Evolutionary conservation across 2,888 invertebrate species (phyloP).

Genomic region (Anaspis maculata): DNA sequence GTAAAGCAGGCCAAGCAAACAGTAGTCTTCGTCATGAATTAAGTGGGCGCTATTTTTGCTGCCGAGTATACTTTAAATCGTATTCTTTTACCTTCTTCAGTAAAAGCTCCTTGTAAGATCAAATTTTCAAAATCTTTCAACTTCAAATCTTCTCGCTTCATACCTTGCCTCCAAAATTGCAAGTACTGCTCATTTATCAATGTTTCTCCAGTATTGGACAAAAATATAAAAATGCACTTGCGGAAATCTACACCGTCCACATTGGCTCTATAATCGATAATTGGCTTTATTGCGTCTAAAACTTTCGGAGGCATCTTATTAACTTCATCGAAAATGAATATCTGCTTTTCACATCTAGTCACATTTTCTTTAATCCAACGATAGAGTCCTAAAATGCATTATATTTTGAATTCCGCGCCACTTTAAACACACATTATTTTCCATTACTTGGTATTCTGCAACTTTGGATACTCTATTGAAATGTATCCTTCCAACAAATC

Average conservation of each 20-base stretch:
- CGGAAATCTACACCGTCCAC: slow-evolving; percentile 67
- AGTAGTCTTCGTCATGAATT: too few species aligned
- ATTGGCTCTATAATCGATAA: slow-evolving; percentile 74
- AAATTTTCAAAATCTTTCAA: slow-evolving; percentile 66
- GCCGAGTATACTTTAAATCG: too few species aligned
- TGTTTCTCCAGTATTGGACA: slow-evolving; percentile 84
- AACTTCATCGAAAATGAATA: slow-evolving; percentile 97
- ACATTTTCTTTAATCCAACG: slow-evolving; percentile 56
- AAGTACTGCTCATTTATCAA: slow-evolving; percentile 57
- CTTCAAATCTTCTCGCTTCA: slow-evolving; percentile 52
- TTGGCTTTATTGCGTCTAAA: slow-evolving; percentile 78
- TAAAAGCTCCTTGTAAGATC: slow-evolving; percentile 61
- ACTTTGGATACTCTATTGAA: slow-evolving; percentile 58
- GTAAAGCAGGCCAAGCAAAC: too few species aligned
- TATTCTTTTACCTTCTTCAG: slow-evolving; percentile 60
- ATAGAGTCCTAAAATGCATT: slow-evolving; percentile 48
- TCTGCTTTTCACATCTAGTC: slow-evolving; percentile 59
- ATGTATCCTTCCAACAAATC: slow-evolving; percentile 73
- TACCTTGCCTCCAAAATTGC: slow-evolving; percentile 51
- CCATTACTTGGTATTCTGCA: slow-evolving; percentile 46
- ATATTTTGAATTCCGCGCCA: too few species aligned
- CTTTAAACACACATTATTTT: too few species aligned
- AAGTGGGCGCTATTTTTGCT: too few species aligned
- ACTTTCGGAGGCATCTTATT: slow-evolving; percentile 83
- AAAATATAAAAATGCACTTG: slow-evolving; percentile 76